These are phyloP conservation scores for Tillus elongatus DNA, from an alignment of 2,888 invertebrate genomes.

Conservation along the genomic window DNA sequence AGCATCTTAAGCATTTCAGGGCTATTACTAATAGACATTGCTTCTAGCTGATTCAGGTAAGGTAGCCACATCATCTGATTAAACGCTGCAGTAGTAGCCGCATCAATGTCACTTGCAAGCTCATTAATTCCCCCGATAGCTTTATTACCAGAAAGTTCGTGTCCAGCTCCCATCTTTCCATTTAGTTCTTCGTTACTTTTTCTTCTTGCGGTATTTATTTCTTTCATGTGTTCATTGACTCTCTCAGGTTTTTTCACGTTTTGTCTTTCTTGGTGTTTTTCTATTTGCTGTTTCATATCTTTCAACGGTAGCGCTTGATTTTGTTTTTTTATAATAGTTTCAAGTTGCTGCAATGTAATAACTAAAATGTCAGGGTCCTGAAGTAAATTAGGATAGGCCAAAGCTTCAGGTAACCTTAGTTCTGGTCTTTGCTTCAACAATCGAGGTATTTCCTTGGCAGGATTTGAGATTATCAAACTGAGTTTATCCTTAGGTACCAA, in stretches of 20 bases:
- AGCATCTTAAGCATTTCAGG: constrained; percentile 52
- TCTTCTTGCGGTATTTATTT: constrained; percentile 14
- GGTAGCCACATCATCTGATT: constrained; percentile 70
- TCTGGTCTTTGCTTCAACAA: constrained; percentile 63
- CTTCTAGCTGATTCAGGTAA: constrained; percentile 55
- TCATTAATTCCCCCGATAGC: constrained; percentile 27
- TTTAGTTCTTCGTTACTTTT: constrained; percentile 11
- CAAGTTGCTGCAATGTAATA: constrained; percentile 65
- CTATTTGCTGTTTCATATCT: constrained; percentile 30
- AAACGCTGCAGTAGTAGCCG: constrained; percentile 58
- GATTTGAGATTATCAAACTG: constrained; percentile 59
- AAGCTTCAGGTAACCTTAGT: constrained; percentile 62
- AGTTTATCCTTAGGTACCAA: constrained; percentile 69
- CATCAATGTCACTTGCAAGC: constrained; percentile 57
- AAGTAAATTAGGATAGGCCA: constrained; percentile 60
- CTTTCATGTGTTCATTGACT: constrained; percentile 9
- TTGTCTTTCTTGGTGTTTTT: constrained; percentile 14
- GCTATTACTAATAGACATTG: constrained; percentile 44
- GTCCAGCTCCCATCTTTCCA: constrained; percentile 12
- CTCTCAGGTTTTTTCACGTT: constrained; percentile 23
- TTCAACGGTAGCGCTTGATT: constrained; percentile 31
- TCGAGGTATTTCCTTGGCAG: constrained; percentile 68
- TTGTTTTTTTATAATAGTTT: constrained; percentile 53
- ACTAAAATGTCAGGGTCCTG: constrained; percentile 72
- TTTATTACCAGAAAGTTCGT: constrained; percentile 6